phyloP scores from a whole-genome alignment of 2,113 vertebrate genomes.

The Pluvianellus socialis region DNA sequence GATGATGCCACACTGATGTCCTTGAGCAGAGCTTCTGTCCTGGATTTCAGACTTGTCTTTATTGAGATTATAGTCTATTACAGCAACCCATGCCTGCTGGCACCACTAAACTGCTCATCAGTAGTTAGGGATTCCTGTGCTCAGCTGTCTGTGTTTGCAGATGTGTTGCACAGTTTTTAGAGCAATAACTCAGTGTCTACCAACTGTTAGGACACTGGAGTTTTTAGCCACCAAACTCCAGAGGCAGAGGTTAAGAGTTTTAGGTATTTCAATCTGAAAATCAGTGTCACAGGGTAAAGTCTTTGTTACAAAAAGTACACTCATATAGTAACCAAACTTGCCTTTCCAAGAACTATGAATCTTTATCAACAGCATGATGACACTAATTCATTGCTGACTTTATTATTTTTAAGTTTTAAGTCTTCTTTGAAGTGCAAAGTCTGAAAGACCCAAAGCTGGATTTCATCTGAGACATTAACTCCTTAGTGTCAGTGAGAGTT shows the following conservation, averaged over 20 bases:
- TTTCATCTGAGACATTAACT: not conserved
- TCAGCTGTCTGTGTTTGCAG: not conserved
- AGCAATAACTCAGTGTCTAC: not conserved
- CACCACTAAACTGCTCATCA: not conserved
- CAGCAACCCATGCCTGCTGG: not conserved
- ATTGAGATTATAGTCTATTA: not conserved
- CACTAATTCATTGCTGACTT: not conserved
- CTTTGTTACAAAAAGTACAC: not conserved
- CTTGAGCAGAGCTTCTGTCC: not conserved
- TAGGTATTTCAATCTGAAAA: not conserved
- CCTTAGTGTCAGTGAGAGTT: not conserved
- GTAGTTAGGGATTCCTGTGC: not conserved
- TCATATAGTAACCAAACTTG: not conserved
- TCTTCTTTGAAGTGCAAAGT: not conserved
- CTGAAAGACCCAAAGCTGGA: not conserved
- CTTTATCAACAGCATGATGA: not conserved
- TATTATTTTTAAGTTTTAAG: not conserved
- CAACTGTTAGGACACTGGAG: not conserved
- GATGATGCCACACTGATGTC: not conserved
- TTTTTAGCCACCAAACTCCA: not conserved
- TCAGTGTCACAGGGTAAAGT: not conserved
- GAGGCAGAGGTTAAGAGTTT: not conserved
- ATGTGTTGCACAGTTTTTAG: not conserved
- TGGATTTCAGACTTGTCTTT: not conserved
- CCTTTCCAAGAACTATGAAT: not conserved